Base-by-base conservation (phyloP, 2,797 vertebrate genomes). In the Lithobates pipiens region DNA sequence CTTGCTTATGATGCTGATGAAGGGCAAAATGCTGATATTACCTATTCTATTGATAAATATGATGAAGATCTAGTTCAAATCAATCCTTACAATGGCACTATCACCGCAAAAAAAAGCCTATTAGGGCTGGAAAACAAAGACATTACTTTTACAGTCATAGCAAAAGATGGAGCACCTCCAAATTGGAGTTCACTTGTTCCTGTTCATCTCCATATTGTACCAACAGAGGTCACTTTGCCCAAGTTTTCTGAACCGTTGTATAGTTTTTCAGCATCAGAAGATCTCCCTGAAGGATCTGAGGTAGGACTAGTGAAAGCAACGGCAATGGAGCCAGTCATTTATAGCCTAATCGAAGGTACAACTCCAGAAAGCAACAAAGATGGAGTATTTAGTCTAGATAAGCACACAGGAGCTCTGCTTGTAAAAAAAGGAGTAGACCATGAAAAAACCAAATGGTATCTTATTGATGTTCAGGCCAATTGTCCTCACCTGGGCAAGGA, bases 241-340 rank as follows among this genome's bases (percentile, higher is more conserved):
- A 96, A 96, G 88, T 99, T 99, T 93, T 96, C 97, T 3, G 98
- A 99, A 90, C 98, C 98, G 15, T 93, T 99, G 21, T 99, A 99
- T 89, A 95, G 94, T 0, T 99, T 99, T 90, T 97, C 98, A 2
- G 96, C 97, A 9, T 93, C 96, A 1, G 98, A 99, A 86, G 97
- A 99, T 88, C 92, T 96, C 75, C 96, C 97, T 6, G 90, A 97
- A 1, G 98, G 98, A 2, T 96, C 96, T 1, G 98, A 99, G 91
- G 94, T 99, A 32, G 98, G 98, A 0, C 94, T 94, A 16, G 96
- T 99, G 54, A 96, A 92, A 90, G 98, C 97, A 5, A 93, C 97
- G 88, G 95, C 97, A 0, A 94, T 96, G 57, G 95, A 95, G 85
- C 98, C 98, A 0, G 90, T 99, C 16, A 98, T 99, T 85, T 99